A percentile compares a stretch with the other conserved stretches of the same genome.
Conservation (phyloP, 2,888 invertebrate species). For the Polydrusus pterygomalis region DNA sequence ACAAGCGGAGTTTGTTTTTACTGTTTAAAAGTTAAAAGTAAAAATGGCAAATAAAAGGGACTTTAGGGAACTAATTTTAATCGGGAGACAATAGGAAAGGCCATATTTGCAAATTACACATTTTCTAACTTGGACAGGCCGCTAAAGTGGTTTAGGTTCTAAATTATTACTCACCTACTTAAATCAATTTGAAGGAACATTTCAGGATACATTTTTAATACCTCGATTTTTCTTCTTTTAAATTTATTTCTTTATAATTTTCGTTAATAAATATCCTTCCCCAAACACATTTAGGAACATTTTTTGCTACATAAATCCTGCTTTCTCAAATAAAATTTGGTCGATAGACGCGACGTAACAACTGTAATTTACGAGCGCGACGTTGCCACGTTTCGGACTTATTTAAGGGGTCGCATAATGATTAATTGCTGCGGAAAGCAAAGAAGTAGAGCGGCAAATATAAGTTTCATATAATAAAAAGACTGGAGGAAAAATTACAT, state of each 20-base stretch:
- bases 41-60: too few species aligned
- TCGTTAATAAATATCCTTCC: not conserved
- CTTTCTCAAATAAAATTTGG: slow-evolving; percentile 19
- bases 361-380: slow-evolving; percentile 19
- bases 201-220: too few species aligned
- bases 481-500: slow-evolving; percentile 15
- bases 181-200: too few species aligned
- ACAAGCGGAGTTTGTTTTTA: too few species aligned
- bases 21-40: too few species aligned
- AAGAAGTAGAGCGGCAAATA: slow-evolving; percentile 24
- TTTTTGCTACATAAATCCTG: slow-evolving; percentile 2
- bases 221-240: too few species aligned
- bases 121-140: too few species aligned
- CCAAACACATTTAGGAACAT: not conserved
- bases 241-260: not conserved
- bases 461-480: slow-evolving; percentile 12
- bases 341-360: slow-evolving; percentile 11
- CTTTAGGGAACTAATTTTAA: too few species aligned
- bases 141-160: too few species aligned
- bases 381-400: slow-evolving; percentile 13
- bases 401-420: slow-evolving; percentile 27
- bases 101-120: too few species aligned
- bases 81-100: too few species aligned
- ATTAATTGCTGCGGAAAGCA: slow-evolving; percentile 26
- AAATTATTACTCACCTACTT: too few species aligned